Percentiles rank a stretch among this genome's conserved stretches.
These are phyloP conservation scores for Rhea americana DNA, from an alignment of 2,113 vertebrate genomes.

Conservation along the genomic window DNA sequence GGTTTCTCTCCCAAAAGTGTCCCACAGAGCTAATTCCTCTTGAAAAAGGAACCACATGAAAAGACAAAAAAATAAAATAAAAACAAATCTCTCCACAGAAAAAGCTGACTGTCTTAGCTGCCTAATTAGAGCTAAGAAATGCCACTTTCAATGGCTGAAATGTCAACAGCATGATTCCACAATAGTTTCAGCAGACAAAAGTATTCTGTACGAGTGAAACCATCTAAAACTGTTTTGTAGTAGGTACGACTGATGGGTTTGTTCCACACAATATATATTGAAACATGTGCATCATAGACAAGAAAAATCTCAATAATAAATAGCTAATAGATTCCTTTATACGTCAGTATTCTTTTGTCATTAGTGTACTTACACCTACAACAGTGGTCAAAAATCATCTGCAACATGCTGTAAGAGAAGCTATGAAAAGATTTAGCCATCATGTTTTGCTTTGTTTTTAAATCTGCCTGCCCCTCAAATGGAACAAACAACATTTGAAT, in stretches of 20 bases:
- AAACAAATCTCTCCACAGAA: background rate
- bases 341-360: background rate
- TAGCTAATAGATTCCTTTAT: conserved; percentile 1
- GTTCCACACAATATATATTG: background rate
- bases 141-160: conserved; percentile 30
- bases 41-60: background rate
- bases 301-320: conserved; percentile 7
- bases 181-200: conserved; percentile 33
- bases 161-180: conserved; percentile 47
- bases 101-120: conserved; percentile 35
- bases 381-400: background rate
- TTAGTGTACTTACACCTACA: background rate
- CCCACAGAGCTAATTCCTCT: background rate
- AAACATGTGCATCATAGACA: background rate
- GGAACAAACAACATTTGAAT: conserved; percentile 37
- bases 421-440: background rate
- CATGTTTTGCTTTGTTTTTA: background rate
- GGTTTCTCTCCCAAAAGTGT: background rate
- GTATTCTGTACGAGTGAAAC: conserved; percentile 22
- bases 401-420: background rate
- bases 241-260: background rate
- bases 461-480: background rate
- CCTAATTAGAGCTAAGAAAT: conserved; percentile 51
- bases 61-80: background rate
- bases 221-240: background rate